phyloP scores from a whole-genome alignment of 2,888 invertebrate genomes.

The Mesoligia furuncula region DNA sequence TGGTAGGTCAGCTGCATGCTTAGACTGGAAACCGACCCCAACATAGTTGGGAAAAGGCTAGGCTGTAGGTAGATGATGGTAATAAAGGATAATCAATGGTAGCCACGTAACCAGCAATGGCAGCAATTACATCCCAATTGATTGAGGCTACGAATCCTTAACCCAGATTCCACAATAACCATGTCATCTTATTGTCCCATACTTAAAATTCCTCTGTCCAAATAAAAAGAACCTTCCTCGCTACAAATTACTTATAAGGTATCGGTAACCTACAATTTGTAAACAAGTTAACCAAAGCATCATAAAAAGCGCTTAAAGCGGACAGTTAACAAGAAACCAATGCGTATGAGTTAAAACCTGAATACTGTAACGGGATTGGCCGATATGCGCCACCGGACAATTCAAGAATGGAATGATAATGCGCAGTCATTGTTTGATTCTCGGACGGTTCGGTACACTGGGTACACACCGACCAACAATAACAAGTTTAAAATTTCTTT shows the following conservation, averaged over 20 bases:
- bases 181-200: neutral
- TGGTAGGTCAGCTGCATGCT: neutral
- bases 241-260: neutral
- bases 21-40: neutral
- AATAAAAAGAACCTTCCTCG: neutral
- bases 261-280: conserved; percentile 37
- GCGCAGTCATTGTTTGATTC: conserved; percentile 69
- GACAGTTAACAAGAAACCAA: conserved; percentile 53
- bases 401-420: conserved; percentile 68
- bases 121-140: neutral
- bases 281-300: conserved; percentile 23
- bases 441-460: conserved; percentile 63
- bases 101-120: neutral
- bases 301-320: conserved; percentile 43
- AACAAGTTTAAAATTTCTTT: neutral
- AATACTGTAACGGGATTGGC: conserved; percentile 72
- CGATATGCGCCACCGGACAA: conserved; percentile 68
- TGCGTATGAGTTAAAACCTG: conserved; percentile 65
- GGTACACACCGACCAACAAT: conserved; percentile 56
- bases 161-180: neutral
- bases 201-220: neutral
- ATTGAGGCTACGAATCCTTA: neutral
- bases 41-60: neutral
- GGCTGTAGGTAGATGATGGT: neutral
- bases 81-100: no score